These are phyloP conservation scores for Oscheius sp. DNA, from an alignment of 1,140 invertebrate species.

Conservation along the genomic window DNA sequence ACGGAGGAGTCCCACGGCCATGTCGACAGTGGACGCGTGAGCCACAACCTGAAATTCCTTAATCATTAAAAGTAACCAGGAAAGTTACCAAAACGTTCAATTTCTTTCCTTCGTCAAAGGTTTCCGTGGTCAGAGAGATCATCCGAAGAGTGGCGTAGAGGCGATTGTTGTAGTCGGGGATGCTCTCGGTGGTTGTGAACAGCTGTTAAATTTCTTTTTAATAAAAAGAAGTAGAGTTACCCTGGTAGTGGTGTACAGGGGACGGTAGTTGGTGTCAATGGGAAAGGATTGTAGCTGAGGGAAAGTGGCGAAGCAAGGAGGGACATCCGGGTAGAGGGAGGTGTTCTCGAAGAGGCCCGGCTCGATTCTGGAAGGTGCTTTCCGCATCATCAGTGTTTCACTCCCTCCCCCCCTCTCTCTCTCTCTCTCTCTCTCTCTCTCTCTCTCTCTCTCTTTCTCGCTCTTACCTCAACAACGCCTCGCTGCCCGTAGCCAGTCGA, in stretches of 20 bases:
- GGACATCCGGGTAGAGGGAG: slow-evolving; percentile 29
- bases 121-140: slow-evolving; percentile 27
- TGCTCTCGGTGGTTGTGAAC: slow-evolving; percentile 23
- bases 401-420: neutral
- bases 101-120: slow-evolving; percentile 1
- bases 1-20: slow-evolving; percentile 39
- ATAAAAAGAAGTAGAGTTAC: slow-evolving; percentile 5
- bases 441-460: too few relatives aligned
- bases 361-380: slow-evolving; percentile 69
- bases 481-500: neutral
- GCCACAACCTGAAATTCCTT: slow-evolving; percentile 31
- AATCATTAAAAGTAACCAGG: neutral
- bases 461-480: slow-evolving; percentile 5
- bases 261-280: slow-evolving; percentile 15
- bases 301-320: slow-evolving; percentile 3
- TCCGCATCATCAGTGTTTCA: neutral
- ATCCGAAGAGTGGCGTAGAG: slow-evolving; percentile 28
- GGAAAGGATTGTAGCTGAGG: slow-evolving; percentile 7
- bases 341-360: slow-evolving; percentile 85
- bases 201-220: slow-evolving; percentile 8
- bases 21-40: slow-evolving; percentile 49
- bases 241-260: neutral
- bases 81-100: slow-evolving; percentile 31
- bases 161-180: slow-evolving; percentile 34
- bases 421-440: slow-evolving; percentile 35